These are phyloP conservation scores for Aphidius ervi DNA, from an alignment of 1,140 invertebrate species.

Conservation along the genomic window DNA sequence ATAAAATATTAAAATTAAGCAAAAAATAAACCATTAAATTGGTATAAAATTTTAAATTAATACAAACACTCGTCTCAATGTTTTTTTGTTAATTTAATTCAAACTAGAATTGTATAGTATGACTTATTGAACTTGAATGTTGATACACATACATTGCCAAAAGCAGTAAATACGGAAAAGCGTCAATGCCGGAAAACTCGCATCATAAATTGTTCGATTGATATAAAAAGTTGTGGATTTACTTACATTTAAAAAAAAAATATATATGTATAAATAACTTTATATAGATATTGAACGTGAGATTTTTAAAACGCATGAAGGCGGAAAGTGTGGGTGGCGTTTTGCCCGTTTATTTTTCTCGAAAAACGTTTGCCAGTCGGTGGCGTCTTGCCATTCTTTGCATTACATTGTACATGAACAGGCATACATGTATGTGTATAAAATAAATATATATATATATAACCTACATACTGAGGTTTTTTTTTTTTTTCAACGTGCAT, in stretches of 20 bases:
- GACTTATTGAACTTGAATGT: constrained; percentile 23
- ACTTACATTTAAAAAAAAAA: too few species aligned
- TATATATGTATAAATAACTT: too few species aligned
- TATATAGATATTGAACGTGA: too few species aligned
- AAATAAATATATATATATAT: too few species aligned
- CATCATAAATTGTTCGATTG: constrained; percentile 26
- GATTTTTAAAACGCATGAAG: background rate
- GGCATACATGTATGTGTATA: background rate
- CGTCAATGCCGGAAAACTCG: background rate
- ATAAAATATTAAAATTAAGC: too few species aligned
- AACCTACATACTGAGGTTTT: too few species aligned
- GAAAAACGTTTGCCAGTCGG: constrained; percentile 9
- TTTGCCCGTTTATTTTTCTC: constrained; percentile 8
- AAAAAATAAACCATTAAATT: too few species aligned
- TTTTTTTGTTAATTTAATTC: too few species aligned
- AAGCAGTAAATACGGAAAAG: too few species aligned
- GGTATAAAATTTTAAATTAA: too few species aligned
- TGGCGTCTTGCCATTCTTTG: constrained; percentile 19
- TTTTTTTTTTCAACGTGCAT: background rate
- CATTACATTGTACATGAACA: constrained; percentile 13
- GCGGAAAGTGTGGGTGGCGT: constrained; percentile 20
- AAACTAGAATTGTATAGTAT: background rate
- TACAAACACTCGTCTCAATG: too few species aligned
- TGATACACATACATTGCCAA: constrained; percentile 17
- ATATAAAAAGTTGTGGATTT: background rate